These are phyloP conservation scores for Buceros bicornis DNA, from an alignment of 2,797 vertebrate genomes.

Conservation along the genomic window DNA sequence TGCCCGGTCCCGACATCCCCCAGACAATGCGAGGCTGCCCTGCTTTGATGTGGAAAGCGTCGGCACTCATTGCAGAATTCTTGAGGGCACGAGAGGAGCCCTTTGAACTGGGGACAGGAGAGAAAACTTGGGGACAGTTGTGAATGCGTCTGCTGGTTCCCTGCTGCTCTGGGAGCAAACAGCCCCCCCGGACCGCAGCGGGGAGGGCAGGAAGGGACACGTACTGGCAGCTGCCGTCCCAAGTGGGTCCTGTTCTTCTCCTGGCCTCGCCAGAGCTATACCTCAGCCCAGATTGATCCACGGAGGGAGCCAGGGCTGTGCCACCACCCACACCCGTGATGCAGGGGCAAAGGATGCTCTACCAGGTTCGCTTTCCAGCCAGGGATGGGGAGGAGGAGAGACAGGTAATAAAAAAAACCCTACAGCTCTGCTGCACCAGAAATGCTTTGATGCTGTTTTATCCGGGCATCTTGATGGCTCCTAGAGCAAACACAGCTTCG, in stretches of 20 bases:
- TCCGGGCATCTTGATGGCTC: neutral
- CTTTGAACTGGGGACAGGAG: constrained; percentile 81
- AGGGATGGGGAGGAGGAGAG: neutral
- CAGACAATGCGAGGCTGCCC: constrained; percentile 56
- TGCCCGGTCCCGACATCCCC: constrained; percentile 4
- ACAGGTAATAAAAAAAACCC: neutral
- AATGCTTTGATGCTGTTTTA: neutral
- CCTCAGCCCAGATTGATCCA: accelerated
- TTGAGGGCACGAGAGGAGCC: constrained; percentile 61
- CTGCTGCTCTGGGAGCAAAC: constrained; percentile 52
- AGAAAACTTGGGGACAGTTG: constrained; percentile 71
- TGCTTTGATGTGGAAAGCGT: constrained; percentile 78
- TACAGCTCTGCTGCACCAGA: neutral
- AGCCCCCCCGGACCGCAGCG: neutral
- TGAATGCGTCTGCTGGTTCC: constrained; percentile 74
- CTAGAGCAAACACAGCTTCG: neutral
- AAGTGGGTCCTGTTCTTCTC: neutral
- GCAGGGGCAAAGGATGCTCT: neutral
- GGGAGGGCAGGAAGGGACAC: neutral
- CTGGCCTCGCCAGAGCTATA: neutral
- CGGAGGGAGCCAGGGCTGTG: neutral
- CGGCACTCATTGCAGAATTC: constrained; percentile 66
- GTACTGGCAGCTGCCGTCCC: neutral
- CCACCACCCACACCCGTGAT: accelerated
- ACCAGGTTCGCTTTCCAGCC: neutral